phyloP scores from a whole-genome alignment of 2,888 invertebrate species.

The Perizoma affinitatum region DNA sequence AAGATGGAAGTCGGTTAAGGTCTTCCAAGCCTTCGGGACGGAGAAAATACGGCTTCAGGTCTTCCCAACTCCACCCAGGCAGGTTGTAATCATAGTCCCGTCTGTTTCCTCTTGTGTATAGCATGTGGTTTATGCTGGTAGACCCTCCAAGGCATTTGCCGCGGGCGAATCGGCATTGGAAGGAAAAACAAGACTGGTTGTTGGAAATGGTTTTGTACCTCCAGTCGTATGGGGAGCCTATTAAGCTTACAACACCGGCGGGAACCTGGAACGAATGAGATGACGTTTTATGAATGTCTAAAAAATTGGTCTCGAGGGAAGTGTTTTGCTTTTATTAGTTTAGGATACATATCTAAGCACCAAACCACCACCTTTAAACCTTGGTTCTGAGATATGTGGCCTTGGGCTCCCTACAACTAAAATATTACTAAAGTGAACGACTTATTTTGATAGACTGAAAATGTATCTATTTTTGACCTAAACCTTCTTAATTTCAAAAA shows the following conservation, averaged over 20 bases:
- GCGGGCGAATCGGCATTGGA: slow-evolving; percentile 56
- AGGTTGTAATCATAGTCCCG: slow-evolving; percentile 52
- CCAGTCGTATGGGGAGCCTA: slow-evolving; percentile 59
- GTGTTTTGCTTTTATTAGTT: too few relatives aligned
- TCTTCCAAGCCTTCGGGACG: slow-evolving; percentile 59
- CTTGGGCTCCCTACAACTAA: too few relatives aligned
- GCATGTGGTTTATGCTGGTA: slow-evolving; percentile 66
- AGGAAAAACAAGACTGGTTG: slow-evolving; percentile 58
- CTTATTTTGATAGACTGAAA: too few relatives aligned
- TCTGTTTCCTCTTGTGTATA: slow-evolving; percentile 62
- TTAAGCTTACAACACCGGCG: slow-evolving; percentile 41
- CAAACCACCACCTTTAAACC: too few relatives aligned
- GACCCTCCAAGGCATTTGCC: slow-evolving; percentile 69
- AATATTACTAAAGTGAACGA: too few relatives aligned
- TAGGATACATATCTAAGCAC: too few relatives aligned
- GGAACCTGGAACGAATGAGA: slow-evolving; percentile 41
- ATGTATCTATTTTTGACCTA: too few relatives aligned
- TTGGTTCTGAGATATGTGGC: too few relatives aligned
- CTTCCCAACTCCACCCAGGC: slow-evolving; percentile 61
- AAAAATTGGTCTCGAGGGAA: too few relatives aligned
- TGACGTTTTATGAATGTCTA: too few relatives aligned
- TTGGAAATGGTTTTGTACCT: slow-evolving; percentile 56
- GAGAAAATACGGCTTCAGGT: slow-evolving; percentile 61
- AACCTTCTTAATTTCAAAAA: too few relatives aligned
- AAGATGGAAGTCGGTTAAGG: slow-evolving; percentile 45